Base-by-base conservation (phyloP, 2,888 invertebrate species). In the Melanostoma scalare region DNA sequence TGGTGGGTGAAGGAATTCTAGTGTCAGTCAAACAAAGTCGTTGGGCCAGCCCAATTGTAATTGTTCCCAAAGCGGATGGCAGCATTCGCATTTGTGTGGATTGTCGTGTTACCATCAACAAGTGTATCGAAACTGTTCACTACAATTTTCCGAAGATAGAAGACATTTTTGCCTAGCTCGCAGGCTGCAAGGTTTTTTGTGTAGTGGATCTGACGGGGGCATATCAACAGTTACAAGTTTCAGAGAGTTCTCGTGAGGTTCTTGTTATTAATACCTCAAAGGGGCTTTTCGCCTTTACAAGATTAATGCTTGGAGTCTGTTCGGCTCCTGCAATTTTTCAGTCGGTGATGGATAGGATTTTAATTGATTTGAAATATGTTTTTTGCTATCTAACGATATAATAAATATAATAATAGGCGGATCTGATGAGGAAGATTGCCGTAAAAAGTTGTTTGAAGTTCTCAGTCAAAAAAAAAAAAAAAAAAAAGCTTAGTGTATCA, bases 91-190 rank as follows among this genome's bases (percentile, higher is more conserved):
- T 89, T 30, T 88, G 88, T 85, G 86, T 87, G 3, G 89, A 89
- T 86, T 88, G 86, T 50, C 87, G 88, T 56, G 85, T 80, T 33
- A 88, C 89, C 0, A 52, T 74, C 8, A 80, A 75, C 58, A 69
- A 63, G 56, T 55, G 44, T 33, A 35, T 80, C 3, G 44, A 86
- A 33, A 75, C 79, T 9, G 88, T 88, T 10, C 86, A 87, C 63
- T 89, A 87, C 65, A 87, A 87, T 6, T 86, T 89, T 60, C 89
- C 88, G 1, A 67, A 80, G 63, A 84, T 86, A 10, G 88, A 88
- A 33, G 88, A 89, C 53, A 86, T 89, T 56, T 88, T 88, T 80
- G 85, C 87, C 5, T 77, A 80, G 6, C 55, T 89, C 30, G 63
- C 65, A 30, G 85, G 79, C 38, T 86, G 86, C 35, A 78, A 85